Evolutionary conservation across 2,888 invertebrate genomes (phyloP), one percentile per base, ranked within the genome.

Genomic region (Allophyes oxyacanthae): DNA sequence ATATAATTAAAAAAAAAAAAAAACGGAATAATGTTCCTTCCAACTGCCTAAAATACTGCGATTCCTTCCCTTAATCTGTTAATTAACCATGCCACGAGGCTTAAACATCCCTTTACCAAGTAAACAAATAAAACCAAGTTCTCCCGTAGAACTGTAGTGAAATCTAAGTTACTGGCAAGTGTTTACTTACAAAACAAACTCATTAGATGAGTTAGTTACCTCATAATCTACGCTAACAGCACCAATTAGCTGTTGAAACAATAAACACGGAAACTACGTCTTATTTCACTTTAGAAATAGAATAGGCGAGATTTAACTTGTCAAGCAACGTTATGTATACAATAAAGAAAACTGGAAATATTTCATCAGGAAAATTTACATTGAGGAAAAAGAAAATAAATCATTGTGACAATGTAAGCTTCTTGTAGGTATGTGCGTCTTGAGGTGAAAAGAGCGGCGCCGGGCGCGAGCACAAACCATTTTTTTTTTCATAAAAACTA

Each of bases 131-230:
- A 64, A 63, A 38, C 50, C 30, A 43, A 42, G 37, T 50, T 59
- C 25, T 14, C 11, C 15, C 5, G 28, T 28, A 26, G 30, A 49
- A 8, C 6, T 13, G 42, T 59, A 59, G 67, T 66, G 49, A 51
- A 72, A 68, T 68, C 64, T 43, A 75, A 75, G 69, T 68, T 64
- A 34, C 34, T 38, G 30, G 36, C 49, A 43, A 64, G 52, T 59
- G 73, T 75, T 72, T 75, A 54, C 58, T 58, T 45, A 42, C 42
- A 49, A 60, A 67, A 75, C 60, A 51, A 68, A 72, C 76, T 72
- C 57, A 61, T 72, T 75, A 75, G 64, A 60, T 52, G 72, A 63
- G 72, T 72, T 57, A 56, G 63, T 43, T 72, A 75, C 68, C 64
- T 72, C 72, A 72, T 63, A 67, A 74, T 71, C 75, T 59, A 41